A percentile compares a stretch with the other conserved stretches of the same genome.
phyloP scores from a whole-genome alignment of 2,113 vertebrate genomes.

The Prionailurus viverrinus region DNA sequence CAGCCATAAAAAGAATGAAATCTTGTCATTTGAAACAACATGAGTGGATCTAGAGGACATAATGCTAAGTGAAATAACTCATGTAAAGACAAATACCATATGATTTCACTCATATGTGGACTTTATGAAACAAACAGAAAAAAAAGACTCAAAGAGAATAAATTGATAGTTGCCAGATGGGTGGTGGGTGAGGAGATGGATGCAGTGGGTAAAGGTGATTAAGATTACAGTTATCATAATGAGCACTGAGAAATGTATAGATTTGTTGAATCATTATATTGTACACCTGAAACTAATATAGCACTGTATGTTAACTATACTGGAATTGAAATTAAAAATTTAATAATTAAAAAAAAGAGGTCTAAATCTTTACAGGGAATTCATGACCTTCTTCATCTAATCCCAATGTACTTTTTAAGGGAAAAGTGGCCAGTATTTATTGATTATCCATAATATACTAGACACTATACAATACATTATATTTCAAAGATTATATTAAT shows the following conservation, averaged over 20 bases:
- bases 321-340: background rate
- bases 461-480: background rate
- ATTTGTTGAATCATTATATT: background rate
- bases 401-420: background rate
- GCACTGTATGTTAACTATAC: background rate
- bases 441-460: background rate
- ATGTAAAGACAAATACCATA: background rate
- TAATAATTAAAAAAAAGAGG: background rate
- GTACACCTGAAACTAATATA: background rate
- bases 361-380: background rate
- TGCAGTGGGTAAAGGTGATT: background rate
- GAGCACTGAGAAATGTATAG: background rate
- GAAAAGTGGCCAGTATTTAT: background rate
- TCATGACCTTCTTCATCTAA: background rate
- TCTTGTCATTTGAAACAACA: background rate
- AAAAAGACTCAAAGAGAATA: background rate
- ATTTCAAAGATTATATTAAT: background rate
- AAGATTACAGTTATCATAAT: background rate
- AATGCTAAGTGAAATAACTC: background rate
- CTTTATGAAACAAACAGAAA: background rate
- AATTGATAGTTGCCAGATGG: background rate
- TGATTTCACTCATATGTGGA: background rate
- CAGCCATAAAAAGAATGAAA: background rate
- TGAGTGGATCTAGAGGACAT: background rate
- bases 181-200: background rate